Base-by-base conservation (phyloP, 2,797 vertebrate genomes). In the Neosalanx taihuensis region DNA sequence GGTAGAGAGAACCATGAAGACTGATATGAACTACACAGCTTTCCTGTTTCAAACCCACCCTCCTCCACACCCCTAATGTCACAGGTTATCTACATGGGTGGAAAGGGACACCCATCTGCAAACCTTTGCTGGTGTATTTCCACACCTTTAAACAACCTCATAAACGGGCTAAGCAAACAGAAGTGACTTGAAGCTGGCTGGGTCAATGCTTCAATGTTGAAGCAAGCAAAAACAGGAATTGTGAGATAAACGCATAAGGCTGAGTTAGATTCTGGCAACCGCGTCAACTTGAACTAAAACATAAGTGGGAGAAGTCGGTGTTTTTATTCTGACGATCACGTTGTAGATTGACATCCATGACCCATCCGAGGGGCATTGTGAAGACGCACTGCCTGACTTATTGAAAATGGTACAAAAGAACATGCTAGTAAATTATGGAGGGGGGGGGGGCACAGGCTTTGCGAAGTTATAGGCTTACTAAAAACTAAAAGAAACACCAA, bases 141-240 rank as follows among this genome's bases (percentile, higher is more conserved):
- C 33, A 46, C 62, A 72, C 35, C 51, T 74, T 18, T 18, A 18
- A 64, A 51, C n/a, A 71, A 29, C 66, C 57, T 13, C 12, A 46
- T 12, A 3, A 46, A 9, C 12, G 10, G 33, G 33, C 2, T 9
- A 46, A 17, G 58, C 23, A 71, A 18, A 26, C 9, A 13, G 18
- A 58, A n/a, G 51, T 56, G 51, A 37, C n/a, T n/a, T 60, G 26
- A 60, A 58, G n/a, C 13, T 46, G 41, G 3, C 51, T 56, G 17
- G 4, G 15, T 56, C 18, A n/a, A 56, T 56, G 18, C 6, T 60
- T 23, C 10, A 58, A 23, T 3, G 58, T 30, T 60, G 23, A 10
- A 60, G 23, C 58, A 59, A 26, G 58, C 58, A 60, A 3, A 3
- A 9, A 58, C 56, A 23, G 3, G 58, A 26, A 23, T 15, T 12